Evolutionary conservation across 2,888 invertebrate species (phyloP).

Genomic region (Rosalia funebris): DNA sequence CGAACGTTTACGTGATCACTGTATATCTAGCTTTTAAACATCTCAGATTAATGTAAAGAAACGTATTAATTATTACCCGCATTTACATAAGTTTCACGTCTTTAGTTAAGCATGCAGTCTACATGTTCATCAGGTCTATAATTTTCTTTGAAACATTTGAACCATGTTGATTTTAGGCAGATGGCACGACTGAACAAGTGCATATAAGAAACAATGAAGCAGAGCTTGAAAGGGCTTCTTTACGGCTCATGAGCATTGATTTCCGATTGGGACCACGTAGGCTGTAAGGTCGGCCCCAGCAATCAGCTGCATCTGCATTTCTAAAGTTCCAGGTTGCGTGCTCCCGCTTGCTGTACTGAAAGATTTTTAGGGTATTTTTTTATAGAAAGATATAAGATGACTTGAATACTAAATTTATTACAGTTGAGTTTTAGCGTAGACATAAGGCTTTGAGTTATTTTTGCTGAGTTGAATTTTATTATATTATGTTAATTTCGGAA

Average conservation of each 20-base stretch:
- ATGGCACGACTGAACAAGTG: constrained; percentile 7
- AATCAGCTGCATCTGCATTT: constrained; percentile 46
- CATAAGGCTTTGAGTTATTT: constrained; percentile 1
- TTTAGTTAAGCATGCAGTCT: too few species aligned
- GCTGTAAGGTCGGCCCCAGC: constrained; percentile 34
- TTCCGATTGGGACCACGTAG: constrained; percentile 47
- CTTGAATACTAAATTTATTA: constrained; percentile 29
- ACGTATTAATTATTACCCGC: too few species aligned
- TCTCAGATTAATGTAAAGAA: too few species aligned
- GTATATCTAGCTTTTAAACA: too few species aligned
- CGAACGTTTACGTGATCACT: too few species aligned
- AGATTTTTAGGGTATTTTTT: constrained; percentile 26
- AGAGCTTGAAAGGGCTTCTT: constrained; percentile 37
- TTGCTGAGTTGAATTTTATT: neutral
- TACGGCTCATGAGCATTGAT: constrained; percentile 50
- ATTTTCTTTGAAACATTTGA: neutral
- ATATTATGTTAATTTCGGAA: neutral
- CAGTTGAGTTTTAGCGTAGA: constrained; percentile 7
- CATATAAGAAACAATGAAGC: constrained; percentile 44
- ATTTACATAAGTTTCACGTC: too few species aligned
- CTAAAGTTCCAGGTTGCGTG: constrained; percentile 30
- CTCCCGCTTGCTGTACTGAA: constrained; percentile 21
- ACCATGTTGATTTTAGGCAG: constrained; percentile 10
- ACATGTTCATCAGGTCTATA: too few species aligned
- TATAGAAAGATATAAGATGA: constrained; percentile 26